These are phyloP conservation scores for Spilogale gracilis DNA, from an alignment of 2,113 vertebrate genomes.

Conservation along the genomic window DNA sequence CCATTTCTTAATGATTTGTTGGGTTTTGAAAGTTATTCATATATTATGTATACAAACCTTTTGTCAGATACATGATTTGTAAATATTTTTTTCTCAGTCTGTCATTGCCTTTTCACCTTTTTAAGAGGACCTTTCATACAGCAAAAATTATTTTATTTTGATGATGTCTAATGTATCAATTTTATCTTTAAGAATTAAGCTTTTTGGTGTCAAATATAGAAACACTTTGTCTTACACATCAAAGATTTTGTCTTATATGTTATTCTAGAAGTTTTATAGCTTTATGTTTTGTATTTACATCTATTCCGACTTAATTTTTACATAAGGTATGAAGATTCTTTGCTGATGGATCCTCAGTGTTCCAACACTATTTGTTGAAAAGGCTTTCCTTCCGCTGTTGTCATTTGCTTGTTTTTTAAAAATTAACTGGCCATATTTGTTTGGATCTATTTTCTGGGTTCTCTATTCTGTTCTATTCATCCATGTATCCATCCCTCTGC, in stretches of 20 bases:
- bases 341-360: neutral
- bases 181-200: neutral
- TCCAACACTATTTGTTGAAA: neutral
- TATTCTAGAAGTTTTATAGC: neutral
- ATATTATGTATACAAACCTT: neutral
- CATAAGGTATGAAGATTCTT: neutral
- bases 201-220: neutral
- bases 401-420: neutral
- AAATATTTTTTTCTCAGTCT: neutral
- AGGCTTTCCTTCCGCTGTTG: neutral
- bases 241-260: neutral
- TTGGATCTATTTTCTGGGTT: neutral
- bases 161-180: neutral
- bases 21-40: neutral
- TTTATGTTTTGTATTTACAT: neutral
- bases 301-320: neutral
- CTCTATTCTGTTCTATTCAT: neutral
- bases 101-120: neutral
- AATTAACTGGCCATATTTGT: neutral
- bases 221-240: neutral
- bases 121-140: neutral
- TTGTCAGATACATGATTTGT: neutral
- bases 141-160: neutral
- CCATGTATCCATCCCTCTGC: too few relatives aligned
- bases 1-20: neutral